Conservation (phyloP, 2,888 invertebrate species). For the Nomada goodeniana region DNA sequence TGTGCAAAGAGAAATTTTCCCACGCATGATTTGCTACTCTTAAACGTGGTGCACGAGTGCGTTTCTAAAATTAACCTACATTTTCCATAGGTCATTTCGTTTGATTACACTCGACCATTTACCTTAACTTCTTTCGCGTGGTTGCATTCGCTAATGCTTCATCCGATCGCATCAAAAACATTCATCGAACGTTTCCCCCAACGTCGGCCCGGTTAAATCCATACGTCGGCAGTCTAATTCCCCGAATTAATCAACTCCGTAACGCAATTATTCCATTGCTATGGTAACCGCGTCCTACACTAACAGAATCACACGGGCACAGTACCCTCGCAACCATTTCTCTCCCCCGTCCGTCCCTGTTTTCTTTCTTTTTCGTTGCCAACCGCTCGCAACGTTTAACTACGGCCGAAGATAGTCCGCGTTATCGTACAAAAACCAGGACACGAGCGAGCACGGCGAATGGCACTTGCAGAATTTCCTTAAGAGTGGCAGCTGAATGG, state of each 20-base stretch:
- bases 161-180: background rate
- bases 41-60: too few relatives aligned
- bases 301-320: slow-evolving; percentile 22
- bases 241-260: background rate
- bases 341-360: background rate
- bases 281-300: slow-evolving; percentile 36
- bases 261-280: slow-evolving; percentile 35
- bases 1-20: too few relatives aligned
- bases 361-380: slow-evolving; percentile 24
- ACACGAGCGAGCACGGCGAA: background rate
- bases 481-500: background rate
- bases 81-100: slow-evolving; percentile 2
- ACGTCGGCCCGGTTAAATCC: slow-evolving; percentile 28
- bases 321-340: background rate
- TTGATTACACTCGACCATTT: slow-evolving; percentile 5
- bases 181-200: slow-evolving; percentile 18
- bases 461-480: background rate
- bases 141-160: slow-evolving; percentile 14
- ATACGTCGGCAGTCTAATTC: slow-evolving; percentile 9
- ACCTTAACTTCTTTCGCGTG: background rate
- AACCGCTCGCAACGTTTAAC: slow-evolving; percentile 48
- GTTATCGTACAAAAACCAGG: background rate
- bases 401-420: slow-evolving; percentile 5
- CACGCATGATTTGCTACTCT: too few relatives aligned
- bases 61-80: background rate